Evolutionary conservation across 2,797 vertebrate genomes (phyloP).

Genomic region (Microcaecilia unicolor): DNA sequence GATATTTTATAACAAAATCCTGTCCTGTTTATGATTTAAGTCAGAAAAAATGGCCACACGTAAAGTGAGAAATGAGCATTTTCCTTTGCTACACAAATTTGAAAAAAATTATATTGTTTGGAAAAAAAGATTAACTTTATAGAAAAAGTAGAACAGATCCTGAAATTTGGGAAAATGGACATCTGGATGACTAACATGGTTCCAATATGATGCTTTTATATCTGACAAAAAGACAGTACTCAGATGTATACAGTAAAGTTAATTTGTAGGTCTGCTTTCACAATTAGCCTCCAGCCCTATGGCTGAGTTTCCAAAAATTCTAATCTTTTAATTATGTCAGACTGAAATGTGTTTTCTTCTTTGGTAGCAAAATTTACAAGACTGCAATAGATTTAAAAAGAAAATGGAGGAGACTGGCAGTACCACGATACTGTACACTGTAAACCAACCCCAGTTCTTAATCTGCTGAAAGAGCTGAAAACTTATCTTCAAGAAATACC

Average conservation of each 20-base stretch:
- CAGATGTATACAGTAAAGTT: conserved; percentile 3
- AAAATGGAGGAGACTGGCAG: background rate
- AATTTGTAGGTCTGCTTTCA: background rate
- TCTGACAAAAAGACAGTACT: background rate
- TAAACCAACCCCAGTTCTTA: background rate
- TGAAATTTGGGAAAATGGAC: background rate
- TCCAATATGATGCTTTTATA: background rate
- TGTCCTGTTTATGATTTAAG: too few species aligned
- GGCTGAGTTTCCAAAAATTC: background rate
- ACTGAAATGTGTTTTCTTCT: background rate
- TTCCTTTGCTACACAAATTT: too few species aligned
- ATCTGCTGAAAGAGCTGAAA: conserved; percentile 22
- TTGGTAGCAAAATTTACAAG: background rate
- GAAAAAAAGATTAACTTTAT: too few species aligned
- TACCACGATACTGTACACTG: background rate
- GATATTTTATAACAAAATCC: background rate
- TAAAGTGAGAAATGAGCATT: too few species aligned
- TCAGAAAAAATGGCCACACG: too few species aligned
- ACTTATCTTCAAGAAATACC: conserved; percentile 1
- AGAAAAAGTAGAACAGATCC: background rate
- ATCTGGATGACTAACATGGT: conserved; percentile 10
- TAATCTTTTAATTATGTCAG: background rate
- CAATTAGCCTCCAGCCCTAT: background rate
- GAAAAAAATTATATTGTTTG: too few species aligned
- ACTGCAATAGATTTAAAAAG: background rate